These are phyloP conservation scores for Eucera pruinosa DNA, from an alignment of 2,888 invertebrate species.

Conservation along the genomic window DNA sequence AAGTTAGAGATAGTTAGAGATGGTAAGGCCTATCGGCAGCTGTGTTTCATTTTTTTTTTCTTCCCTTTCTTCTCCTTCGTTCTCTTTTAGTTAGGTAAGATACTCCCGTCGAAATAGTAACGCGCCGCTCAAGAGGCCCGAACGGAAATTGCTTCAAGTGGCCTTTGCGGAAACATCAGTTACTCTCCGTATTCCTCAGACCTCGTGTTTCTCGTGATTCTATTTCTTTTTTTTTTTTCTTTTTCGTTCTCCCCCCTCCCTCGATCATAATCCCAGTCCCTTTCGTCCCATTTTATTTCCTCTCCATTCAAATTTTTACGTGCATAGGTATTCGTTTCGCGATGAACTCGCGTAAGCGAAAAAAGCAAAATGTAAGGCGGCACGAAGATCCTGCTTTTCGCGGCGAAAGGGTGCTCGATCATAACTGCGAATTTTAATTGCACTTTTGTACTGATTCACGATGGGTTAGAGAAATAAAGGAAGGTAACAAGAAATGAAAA, in stretches of 20 bases:
- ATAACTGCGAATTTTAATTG: not conserved
- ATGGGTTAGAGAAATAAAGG: not conserved
- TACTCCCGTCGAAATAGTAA: conserved; percentile 66
- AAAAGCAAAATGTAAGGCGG: no score
- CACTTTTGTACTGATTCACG: not conserved
- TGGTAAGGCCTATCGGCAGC: conserved; percentile 64
- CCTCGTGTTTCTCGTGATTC: conserved; percentile 40
- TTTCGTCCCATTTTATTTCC: no score
- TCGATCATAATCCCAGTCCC: no score
- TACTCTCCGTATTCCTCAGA: conserved; percentile 48
- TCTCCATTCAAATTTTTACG: no score
- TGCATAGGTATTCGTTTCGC: no score
- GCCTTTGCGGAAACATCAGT: conserved; percentile 69
- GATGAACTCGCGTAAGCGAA: no score
- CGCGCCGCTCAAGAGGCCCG: conserved; percentile 65
- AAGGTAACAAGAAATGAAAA: conserved; percentile 31
- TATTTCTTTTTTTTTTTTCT: conserved; percentile 11
- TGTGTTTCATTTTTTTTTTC: conserved; percentile 62
- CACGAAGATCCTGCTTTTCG: not conserved
- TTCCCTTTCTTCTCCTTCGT: conserved; percentile 49
- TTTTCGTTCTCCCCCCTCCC: not conserved
- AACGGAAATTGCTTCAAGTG: conserved; percentile 79
- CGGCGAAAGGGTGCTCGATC: not conserved
- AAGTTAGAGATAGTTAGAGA: conserved; percentile 54
- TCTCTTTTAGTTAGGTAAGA: conserved; percentile 64